Base-by-base conservation (phyloP, 2,113 vertebrate genomes). In the Fulica atra region DNA sequence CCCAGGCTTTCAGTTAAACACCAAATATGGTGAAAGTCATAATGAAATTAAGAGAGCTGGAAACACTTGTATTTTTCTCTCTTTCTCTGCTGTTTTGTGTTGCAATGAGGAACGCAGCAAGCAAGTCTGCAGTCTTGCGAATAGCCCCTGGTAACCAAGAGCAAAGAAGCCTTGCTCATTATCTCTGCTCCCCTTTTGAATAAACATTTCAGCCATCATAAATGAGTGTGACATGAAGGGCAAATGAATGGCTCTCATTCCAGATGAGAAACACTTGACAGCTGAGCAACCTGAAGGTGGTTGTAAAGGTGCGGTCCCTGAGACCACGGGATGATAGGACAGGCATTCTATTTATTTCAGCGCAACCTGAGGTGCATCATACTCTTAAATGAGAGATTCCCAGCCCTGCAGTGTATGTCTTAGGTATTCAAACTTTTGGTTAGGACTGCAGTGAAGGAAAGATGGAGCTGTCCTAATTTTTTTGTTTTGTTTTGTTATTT, bases 101-200 rank as follows among this genome's bases (percentile, higher is more conserved):
- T 81, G 77, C 82, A 74, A 18, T 69, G 48, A 81, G 60, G 31
- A 88, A 13, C 11, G 19, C 14, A 13, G 28, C 28, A 56, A 86
- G 44, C 0, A 3, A 96, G 29, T 44, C 69, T 65, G 46, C 93
- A 91, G 57, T 72, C 51, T 91, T 80, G 20, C 63, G 68, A 80
- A 88, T 82, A 87, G 74, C 35, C 35, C 50, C 81, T 93, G 74
- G 89, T 94, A 92, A 94, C 79, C 57, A 88, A 60, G 61, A 96
- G 87, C 61, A 83, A 79, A 88, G 84, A 93, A 93, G 78, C 44
- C 38, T 81, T 74, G 42, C 65, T 96, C 78, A 53, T 95, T 96
- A 89, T 92, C 78, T 69, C 74, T 78, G 8, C 53, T 59, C 20
- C 33, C 53, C 57, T 84, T 82, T 80, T 92, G 83, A 94, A 92